phyloP scores from a whole-genome alignment of 2,888 invertebrate species.

The Tetragonisca angustula region DNA sequence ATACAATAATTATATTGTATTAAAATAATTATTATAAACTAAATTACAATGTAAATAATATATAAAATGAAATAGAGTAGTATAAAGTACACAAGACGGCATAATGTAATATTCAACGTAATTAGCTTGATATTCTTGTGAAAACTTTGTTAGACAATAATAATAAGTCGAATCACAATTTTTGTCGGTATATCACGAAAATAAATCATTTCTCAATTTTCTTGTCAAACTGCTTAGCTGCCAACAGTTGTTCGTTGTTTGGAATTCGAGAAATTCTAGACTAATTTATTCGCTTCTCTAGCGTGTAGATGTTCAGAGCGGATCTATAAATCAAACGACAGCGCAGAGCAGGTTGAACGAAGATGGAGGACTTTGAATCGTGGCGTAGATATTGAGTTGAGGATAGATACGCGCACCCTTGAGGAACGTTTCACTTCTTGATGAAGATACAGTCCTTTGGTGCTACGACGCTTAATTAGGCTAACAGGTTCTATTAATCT shows the following conservation, averaged over 20 bases:
- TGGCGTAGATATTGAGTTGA: neutral
- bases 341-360: neutral
- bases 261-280: neutral
- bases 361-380: conserved; percentile 6
- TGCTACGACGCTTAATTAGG: neutral
- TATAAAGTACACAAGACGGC: too few relatives aligned
- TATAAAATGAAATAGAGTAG: too few relatives aligned
- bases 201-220: too few relatives aligned
- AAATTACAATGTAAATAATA: too few relatives aligned
- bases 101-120: too few relatives aligned
- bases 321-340: neutral
- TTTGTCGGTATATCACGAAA: too few relatives aligned
- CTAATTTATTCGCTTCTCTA: neutral
- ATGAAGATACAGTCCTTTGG: neutral
- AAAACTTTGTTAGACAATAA: too few relatives aligned
- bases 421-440: neutral
- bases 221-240: too few relatives aligned
- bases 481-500: conserved; percentile 1
- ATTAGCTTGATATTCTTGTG: too few relatives aligned
- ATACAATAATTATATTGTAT: too few relatives aligned
- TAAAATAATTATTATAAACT: too few relatives aligned
- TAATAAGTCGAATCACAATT: too few relatives aligned
- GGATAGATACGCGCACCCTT: neutral
- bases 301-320: neutral
- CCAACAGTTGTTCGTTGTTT: neutral